phyloP scores from a whole-genome alignment of 2,797 vertebrate species.

The Acanthornis magna region DNA sequence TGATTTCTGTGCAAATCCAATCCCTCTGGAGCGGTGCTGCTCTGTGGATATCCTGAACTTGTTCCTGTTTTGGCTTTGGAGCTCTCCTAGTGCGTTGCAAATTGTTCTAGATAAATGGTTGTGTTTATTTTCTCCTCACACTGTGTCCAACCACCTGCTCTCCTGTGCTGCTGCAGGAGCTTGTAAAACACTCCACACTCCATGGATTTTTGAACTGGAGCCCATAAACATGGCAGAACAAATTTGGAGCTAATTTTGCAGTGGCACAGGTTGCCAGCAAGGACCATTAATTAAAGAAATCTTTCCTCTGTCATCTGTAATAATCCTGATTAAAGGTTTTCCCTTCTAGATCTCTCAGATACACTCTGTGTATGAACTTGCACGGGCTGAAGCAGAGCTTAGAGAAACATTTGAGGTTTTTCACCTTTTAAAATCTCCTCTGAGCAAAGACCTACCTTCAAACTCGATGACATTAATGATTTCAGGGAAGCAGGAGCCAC shows the following conservation, averaged over 20 bases:
- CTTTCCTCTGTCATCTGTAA: conserved; percentile 66
- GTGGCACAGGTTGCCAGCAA: conserved; percentile 73
- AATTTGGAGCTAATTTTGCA: conserved; percentile 74
- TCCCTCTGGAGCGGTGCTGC: neutral
- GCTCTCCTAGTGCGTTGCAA: conserved; percentile 59
- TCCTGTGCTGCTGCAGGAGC: conserved; percentile 71
- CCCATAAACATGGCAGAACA: conserved; percentile 75
- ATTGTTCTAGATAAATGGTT: conserved; percentile 73
- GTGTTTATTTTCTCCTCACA: conserved; percentile 70
- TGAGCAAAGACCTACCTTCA: neutral
- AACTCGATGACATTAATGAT: neutral
- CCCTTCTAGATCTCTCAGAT: conserved; percentile 53
- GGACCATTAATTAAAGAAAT: conserved; percentile 77
- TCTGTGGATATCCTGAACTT: conserved; percentile 18
- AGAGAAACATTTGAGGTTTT: conserved; percentile 41
- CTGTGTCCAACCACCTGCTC: conserved; percentile 73
- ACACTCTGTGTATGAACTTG: conserved; percentile 28
- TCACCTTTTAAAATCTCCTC: neutral
- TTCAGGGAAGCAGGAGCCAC: neutral
- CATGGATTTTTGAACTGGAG: conserved; percentile 70
- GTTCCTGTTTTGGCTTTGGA: conserved; percentile 26
- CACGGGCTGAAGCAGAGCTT: conserved; percentile 41
- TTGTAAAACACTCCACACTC: conserved; percentile 74
- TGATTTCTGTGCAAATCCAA: conserved; percentile 41
- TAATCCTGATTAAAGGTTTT: conserved; percentile 68